Conservation (phyloP, 2,888 invertebrate species). For the Dynastes tityus region DNA sequence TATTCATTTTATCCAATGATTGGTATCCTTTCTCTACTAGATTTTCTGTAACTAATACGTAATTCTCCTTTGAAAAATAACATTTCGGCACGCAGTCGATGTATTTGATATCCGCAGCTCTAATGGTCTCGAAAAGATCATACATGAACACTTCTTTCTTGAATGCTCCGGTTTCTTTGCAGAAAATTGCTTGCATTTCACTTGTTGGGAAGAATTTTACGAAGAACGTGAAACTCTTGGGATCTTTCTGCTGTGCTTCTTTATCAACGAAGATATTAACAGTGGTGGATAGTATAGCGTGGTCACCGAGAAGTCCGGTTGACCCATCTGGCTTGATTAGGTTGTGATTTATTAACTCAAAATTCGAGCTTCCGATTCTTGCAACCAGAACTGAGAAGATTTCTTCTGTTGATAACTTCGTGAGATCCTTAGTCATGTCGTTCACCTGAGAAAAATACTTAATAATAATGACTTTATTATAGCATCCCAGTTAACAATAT, state of each 20-base stretch:
- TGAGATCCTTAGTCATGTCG: conserved; percentile 22
- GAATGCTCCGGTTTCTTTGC: conserved; percentile 59
- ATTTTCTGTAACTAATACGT: conserved; percentile 68
- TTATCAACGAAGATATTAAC: conserved; percentile 51
- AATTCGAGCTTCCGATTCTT: conserved; percentile 49
- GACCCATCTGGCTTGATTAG: conserved; percentile 51
- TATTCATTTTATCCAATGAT: conserved; percentile 58
- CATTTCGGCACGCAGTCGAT: conserved; percentile 51
- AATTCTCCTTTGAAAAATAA: conserved; percentile 53
- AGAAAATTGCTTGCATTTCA: conserved; percentile 59
- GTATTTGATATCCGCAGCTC: conserved; percentile 21
- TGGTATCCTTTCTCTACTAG: conserved; percentile 63
- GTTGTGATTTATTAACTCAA: conserved; percentile 54
- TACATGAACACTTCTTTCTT: conserved; percentile 54
- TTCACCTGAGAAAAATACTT: conserved; percentile 11
- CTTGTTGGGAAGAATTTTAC: conserved; percentile 62
- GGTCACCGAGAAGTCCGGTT: conserved; percentile 62
- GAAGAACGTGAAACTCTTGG: conserved; percentile 58
- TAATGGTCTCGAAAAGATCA: conserved; percentile 45
- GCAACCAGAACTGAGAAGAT: conserved; percentile 45
- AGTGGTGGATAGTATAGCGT: conserved; percentile 56
- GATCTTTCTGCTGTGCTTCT: conserved; percentile 50
- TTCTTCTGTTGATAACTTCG: conserved; percentile 48
- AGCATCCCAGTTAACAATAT: background rate
- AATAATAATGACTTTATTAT: background rate